Evolutionary conservation across 1,140 invertebrate species (phyloP), one percentile per base, ranked within the genome.

Genomic region (Papilio glaucus): DNA sequence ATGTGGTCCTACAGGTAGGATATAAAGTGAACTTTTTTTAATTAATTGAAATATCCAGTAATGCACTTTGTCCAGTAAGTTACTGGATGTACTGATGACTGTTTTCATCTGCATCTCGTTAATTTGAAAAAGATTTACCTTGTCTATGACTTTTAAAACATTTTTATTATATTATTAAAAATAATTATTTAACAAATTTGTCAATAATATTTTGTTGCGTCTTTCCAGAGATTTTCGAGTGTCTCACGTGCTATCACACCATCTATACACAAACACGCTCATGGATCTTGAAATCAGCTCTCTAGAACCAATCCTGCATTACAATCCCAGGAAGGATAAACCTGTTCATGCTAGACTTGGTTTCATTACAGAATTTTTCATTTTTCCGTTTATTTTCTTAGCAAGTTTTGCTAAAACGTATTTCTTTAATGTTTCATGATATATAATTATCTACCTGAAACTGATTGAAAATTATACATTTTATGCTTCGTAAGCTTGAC

Each of bases 181-280:
- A 33, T 2, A 33, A 33, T 33, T 33, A 33, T 33, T 33, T 33
- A 33, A 33, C 6, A 33, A 33, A 3, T 33, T 33, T 33, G 2
- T 2, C 2, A 33, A 33, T 24, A 53, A 53, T 24, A 29, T 75
- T 41, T 65, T 15, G 41, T 74, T 71, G 65, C 57, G 29, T 3
- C 2, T 33, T 76, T 95, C 85, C 82, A 95, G 95, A 72, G 95
- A 97, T 72, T 98, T 97, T 95, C 93, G 97, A 76, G 95, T 98
- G 42, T 95, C 95, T 0, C 97, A 98, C 80, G 95, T 93, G 0
- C 81, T 98, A 21, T 97, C 96, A 33, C 97, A 98, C 87, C 97
- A 98, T 85, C 86, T 97, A 12, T 97, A 96, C 80, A 94, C 97
- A 0, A 98, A 98, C 79, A 97, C 97, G 0, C 86, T 96, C 4